Evolutionary conservation across 2,797 vertebrate genomes (phyloP).

Genomic region (Clarias fuscus): DNA sequence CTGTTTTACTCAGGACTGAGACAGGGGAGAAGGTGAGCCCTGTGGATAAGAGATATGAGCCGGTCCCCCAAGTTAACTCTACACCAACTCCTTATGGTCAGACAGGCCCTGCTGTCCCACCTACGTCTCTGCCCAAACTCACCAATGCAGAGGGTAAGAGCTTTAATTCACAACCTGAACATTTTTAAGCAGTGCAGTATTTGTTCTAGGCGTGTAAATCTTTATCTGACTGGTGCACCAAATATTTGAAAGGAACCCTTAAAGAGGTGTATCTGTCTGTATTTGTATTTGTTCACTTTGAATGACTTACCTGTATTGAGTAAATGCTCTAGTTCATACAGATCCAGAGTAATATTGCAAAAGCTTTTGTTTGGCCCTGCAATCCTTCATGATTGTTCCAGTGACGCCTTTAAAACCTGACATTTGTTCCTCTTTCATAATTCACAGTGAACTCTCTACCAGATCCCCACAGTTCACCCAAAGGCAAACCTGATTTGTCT

Average conservation of each 20-base stretch:
- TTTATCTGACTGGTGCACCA: not conserved
- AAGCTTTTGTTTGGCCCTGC: not conserved
- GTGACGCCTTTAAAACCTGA: not conserved
- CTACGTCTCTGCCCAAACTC: constrained; percentile 86
- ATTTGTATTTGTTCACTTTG: not conserved
- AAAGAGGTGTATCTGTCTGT: not conserved
- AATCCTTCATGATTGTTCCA: not conserved
- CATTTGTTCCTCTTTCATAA: not conserved
- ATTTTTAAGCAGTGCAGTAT: not conserved
- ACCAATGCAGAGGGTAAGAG: constrained; percentile 82
- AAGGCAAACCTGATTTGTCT: constrained; percentile 82
- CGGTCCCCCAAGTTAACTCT: constrained; percentile 79
- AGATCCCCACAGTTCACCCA: constrained; percentile 78
- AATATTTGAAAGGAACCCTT: not conserved
- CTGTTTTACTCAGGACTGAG: constrained; percentile 78
- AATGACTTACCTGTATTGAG: not conserved
- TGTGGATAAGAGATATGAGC: constrained; percentile 88
- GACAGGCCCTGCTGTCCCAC: constrained; percentile 72
- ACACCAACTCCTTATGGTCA: constrained; percentile 84
- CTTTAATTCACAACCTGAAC: not conserved
- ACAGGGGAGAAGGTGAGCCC: constrained; percentile 81
- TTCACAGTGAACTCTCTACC: constrained; percentile 79
- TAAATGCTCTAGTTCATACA: not conserved
- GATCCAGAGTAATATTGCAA: not conserved
- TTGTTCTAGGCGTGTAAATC: not conserved